Base-by-base conservation (phyloP, 2,113 vertebrate species). In the Indicator maculatus region DNA sequence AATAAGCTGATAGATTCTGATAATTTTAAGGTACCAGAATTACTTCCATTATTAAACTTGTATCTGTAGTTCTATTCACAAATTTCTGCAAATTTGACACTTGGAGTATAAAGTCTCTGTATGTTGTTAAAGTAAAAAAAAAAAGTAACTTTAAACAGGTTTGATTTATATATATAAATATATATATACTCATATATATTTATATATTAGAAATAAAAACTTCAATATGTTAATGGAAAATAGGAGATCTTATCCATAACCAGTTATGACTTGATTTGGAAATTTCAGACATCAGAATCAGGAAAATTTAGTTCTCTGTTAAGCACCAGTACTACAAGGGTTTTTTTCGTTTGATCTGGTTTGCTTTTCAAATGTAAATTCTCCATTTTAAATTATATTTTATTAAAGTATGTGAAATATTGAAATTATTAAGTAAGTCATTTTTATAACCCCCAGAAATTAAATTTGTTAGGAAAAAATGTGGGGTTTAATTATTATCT, bases 291-390 rank as follows among this genome's bases (percentile, higher is more conserved):
- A 67, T 78, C 41, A 44, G 50, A 59, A 5, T n/a, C 3, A 73
- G 56, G 11, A 74, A 5, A 31, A 16, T 16, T 0, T 38, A 69
- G 4, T 33, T 82, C 19, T 64, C 47, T 67, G 5, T 24, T 55
- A 82, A 47, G 6, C 1, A 45, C 5, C 2, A 52, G 8, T 38
- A 64, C 4, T 33, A 79, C 3, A n/a, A 1, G 10, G 1, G 8
- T 44, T 1, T 28, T 64, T 77, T 44, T 41, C 1, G 4, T 50
- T 64, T 72, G 5, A 7, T 52, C n/a, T 74, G 0, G 8, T 73
- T 70, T 26, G 2, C 0, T 3, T 27, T 82, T 73, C 47, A 31
- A 50, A 61, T 26, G 30, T 16, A 58, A 39, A n/a, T 33, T 69
- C 6, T 39, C 17, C 0, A 7, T 38, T 76, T 64, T 5, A 15